These are phyloP conservation scores for Enteromius trimaculatus DNA, from an alignment of 2,797 vertebrate species.

Conservation along the genomic window DNA sequence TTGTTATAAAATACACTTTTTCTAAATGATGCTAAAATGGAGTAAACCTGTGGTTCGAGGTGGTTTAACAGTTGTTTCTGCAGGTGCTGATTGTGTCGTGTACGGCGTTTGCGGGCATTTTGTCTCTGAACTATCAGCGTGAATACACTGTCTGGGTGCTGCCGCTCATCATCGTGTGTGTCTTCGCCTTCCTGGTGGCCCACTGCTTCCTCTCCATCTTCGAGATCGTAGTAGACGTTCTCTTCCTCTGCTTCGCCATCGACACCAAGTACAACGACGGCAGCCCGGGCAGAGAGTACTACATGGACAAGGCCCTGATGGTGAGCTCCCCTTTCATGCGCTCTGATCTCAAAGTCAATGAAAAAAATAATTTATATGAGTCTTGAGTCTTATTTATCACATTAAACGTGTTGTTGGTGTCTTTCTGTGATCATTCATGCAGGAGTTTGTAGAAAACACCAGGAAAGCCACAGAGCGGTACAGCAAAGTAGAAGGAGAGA, in stretches of 20 bases:
- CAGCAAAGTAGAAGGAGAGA: slow-evolving; percentile 80
- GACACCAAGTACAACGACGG: slow-evolving; percentile 97
- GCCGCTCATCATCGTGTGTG: slow-evolving; percentile 93
- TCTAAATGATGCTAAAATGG: neutral
- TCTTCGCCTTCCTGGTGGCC: slow-evolving; percentile 96
- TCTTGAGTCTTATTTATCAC: neutral
- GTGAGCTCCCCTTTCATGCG: slow-evolving; percentile 73
- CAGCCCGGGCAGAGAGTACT: slow-evolving; percentile 91
- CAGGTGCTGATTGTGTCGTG: slow-evolving; percentile 88
- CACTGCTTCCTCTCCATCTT: slow-evolving; percentile 98
- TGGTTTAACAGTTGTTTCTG: neutral
- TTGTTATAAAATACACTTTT: too few relatives aligned
- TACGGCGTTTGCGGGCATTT: slow-evolving; percentile 89
- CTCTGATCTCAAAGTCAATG: neutral
- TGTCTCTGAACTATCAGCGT: slow-evolving; percentile 94
- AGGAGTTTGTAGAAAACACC: slow-evolving; percentile 96
- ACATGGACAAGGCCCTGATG: slow-evolving; percentile 98
- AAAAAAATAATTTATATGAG: neutral
- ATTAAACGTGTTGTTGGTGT: neutral
- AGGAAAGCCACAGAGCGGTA: slow-evolving; percentile 79
- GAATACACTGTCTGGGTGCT: slow-evolving; percentile 98
- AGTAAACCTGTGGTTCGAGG: neutral
- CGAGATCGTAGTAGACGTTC: slow-evolving; percentile 96
- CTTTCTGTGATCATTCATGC: slow-evolving; percentile 53
- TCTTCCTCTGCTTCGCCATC: slow-evolving; percentile 98